Conservation (phyloP, 2,888 invertebrate species). For the Pyralis farinalis region DNA sequence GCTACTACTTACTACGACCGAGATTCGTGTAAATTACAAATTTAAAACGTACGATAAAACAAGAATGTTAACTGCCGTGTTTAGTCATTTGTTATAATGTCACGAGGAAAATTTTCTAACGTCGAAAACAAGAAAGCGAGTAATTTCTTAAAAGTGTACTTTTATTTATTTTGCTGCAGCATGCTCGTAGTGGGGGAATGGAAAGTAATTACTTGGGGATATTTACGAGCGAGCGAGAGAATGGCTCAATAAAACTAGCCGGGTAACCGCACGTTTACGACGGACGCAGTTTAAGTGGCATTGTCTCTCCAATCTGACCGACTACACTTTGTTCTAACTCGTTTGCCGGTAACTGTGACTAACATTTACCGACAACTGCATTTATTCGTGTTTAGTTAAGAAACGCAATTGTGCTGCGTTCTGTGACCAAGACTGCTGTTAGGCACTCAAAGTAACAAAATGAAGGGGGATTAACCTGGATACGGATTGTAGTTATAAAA, state of each 20-base stretch:
- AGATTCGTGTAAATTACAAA: slow-evolving; percentile 1
- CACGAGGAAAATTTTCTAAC: slow-evolving; percentile 20
- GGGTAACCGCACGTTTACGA: slow-evolving; percentile 65
- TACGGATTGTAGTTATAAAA: too few species aligned
- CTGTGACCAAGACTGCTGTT: too few species aligned
- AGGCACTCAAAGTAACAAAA: too few species aligned
- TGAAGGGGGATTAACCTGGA: too few species aligned
- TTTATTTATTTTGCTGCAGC: slow-evolving; percentile 48
- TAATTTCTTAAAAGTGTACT: slow-evolving; percentile 34
- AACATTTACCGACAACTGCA: background rate
- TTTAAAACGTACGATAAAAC: slow-evolving; percentile 2
- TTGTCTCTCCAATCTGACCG: slow-evolving; percentile 47
- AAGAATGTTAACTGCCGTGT: slow-evolving; percentile 6
- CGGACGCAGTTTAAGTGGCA: slow-evolving; percentile 51
- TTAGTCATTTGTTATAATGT: slow-evolving; percentile 10
- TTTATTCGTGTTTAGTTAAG: background rate
- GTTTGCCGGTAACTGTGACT: background rate
- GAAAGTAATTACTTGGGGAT: slow-evolving; percentile 72
- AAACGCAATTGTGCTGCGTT: too few species aligned
- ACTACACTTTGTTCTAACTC: slow-evolving; percentile 10
- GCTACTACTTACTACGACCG: background rate
- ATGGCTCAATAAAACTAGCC: slow-evolving; percentile 73
- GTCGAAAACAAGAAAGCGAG: slow-evolving; percentile 22
- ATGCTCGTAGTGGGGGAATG: slow-evolving; percentile 58
- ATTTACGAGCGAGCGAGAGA: slow-evolving; percentile 70